Base-by-base conservation (phyloP, 1,140 invertebrate genomes). In the Nomia melanderi region DNA sequence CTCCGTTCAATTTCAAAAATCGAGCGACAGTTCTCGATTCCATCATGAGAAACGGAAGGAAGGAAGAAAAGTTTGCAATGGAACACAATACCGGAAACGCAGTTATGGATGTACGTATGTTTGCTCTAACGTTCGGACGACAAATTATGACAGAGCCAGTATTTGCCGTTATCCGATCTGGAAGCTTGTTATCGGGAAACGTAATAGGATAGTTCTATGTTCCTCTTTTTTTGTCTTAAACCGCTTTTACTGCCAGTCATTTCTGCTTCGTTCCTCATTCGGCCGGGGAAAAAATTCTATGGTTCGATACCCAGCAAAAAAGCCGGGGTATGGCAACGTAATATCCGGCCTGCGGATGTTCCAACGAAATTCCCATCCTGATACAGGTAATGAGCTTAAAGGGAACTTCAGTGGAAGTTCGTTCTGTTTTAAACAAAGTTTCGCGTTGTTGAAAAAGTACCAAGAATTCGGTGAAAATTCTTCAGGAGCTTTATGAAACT, bases 151-250 rank as follows among this genome's bases (percentile, higher is more conserved):
- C 8, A 25, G 2, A 50, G 47, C 17, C 8, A 25, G 27, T 44
- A 53, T 31, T 33, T 25, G 25, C 7, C 36, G 29, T 54, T 29
- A 63, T 56, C 17, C 67, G 44, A 77, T 41, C 47, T 20, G 4
- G 23, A 64, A 39, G 8, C 59, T 41, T 41, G 27, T 72, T 77
- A 56, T 56, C 12, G 67, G 57, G 36, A 63, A 63, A 77, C n/a
- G 44, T 77, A 77, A 77, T 77, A 63, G 67, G 25, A 56, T 77
- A 60, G 70, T 77, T 70, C 63, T 25, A 50, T 63, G 33, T 3
- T 36, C 0, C 20, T 39, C 20, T 3, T 25, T 29, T 27, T 62
- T 64, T 14, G 12, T 29, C 14, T 11, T 11, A n/a, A 23, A 23
- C n/a, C 7, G 36, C 20, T 23, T n/a, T 1, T 36, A 23, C 6